Evolutionary conservation across 1,140 invertebrate species (phyloP), one percentile per base, ranked within the genome.

Genomic region (Dendrolimus kikuchii): DNA sequence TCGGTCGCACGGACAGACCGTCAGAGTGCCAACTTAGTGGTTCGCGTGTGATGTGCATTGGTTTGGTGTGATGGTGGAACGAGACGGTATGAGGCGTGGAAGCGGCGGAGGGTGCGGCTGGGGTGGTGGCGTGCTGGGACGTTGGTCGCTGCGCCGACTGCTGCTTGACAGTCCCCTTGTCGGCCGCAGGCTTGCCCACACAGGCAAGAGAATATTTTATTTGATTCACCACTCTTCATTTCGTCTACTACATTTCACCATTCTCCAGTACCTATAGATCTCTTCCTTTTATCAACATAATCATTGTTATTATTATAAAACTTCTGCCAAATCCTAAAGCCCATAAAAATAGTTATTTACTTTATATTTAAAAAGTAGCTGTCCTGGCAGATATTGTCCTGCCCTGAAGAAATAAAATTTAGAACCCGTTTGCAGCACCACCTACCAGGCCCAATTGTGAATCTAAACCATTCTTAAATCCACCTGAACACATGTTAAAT

Each of bases 121-220:
- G 80, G 82, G 78, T 51, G 75, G 82, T 57, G 82, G 82, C 9
- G 68, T 86, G 59, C 67, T 86, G 23, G 79, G 82, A 51, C 81
- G 82, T 53, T 82, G 77, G 82, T 86, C 82, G 37, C 64, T 83
- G 8, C 71, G 82, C 9, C 65, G 79, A 7, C 58, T 86, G 50
- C 63, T 86, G 23, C 68, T 85, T 36, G 80, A 86, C 55, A 86
- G 82, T 62, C 82, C 82, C 8, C 68, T 84, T 5, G 79, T 86
- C 8, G 82, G 82, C 41, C 65, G 82, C 50, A 75, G 80, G 56
- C 77, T 86, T n/a, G 80, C 82, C 38, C 80, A 83, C 57, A 79
- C 82, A 76, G 82, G 82, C 83, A 78, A 44, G 40, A 37, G 23
- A 23, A 23, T 23, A 3, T 23, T 23, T 23, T 23, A 23, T 23